These are phyloP conservation scores for Struthio camelus DNA, from an alignment of 2,113 vertebrate species.

Conservation along the genomic window DNA sequence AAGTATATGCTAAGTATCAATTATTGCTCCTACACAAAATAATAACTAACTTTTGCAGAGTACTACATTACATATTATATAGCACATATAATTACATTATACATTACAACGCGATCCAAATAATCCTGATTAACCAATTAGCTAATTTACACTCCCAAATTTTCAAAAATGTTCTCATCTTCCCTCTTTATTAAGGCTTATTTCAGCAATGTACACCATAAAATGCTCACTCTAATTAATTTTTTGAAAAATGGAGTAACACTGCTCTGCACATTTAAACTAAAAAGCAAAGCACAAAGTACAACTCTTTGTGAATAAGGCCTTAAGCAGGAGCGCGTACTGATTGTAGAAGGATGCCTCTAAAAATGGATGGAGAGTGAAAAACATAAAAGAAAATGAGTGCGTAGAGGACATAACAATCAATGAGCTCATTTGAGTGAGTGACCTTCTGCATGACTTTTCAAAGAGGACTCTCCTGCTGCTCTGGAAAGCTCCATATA, in stretches of 20 bases:
- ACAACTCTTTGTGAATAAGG: neutral
- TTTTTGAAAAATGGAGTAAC: neutral
- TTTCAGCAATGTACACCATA: neutral
- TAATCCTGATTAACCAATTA: rapidly evolving
- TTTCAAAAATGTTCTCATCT: neutral
- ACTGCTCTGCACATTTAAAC: neutral
- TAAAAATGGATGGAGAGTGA: neutral
- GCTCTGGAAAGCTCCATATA: neutral
- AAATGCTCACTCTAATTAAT: neutral
- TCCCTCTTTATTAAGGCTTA: neutral
- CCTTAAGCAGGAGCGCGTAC: neutral
- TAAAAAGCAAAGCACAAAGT: neutral
- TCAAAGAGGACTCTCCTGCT: neutral
- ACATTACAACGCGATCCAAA: no score
- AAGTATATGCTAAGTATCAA: neutral
- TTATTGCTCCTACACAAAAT: neutral
- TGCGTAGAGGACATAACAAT: neutral
- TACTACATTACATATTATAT: neutral
- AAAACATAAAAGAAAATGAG: rapidly evolving
- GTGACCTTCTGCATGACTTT: neutral
- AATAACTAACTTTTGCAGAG: neutral
- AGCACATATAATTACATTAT: neutral
- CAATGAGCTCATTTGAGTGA: neutral
- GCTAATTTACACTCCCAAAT: neutral
- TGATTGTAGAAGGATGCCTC: neutral